These are phyloP conservation scores for Myxocyprinus asiaticus DNA, from an alignment of 2,113 vertebrate genomes.

Conservation along the genomic window DNA sequence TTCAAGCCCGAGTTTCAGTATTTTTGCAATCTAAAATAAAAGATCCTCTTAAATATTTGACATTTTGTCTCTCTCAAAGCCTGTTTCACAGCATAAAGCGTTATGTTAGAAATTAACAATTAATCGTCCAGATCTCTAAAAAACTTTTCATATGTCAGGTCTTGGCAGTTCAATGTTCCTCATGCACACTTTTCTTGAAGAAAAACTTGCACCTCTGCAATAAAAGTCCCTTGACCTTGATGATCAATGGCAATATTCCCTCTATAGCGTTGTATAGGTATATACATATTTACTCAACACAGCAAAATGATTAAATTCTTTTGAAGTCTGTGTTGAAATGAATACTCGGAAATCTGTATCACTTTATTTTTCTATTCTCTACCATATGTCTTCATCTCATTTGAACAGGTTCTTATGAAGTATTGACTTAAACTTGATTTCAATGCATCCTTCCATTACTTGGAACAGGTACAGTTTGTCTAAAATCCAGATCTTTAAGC, in stretches of 20 bases:
- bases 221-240: neutral
- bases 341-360: neutral
- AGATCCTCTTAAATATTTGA: neutral
- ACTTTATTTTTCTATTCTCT: neutral
- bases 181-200: neutral
- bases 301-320: neutral
- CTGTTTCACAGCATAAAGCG: neutral
- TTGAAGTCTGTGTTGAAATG: neutral
- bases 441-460: neutral
- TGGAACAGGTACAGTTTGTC: neutral
- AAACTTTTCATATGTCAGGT: neutral
- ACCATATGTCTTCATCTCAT: neutral
- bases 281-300: no score
- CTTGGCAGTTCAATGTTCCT: neutral
- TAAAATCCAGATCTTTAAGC: neutral
- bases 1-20: neutral
- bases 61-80: neutral
- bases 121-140: neutral
- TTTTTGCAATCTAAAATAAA: neutral
- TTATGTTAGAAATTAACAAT: slow-evolving; percentile 7
- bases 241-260: neutral
- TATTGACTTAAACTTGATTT: neutral
- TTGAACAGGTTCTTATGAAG: neutral
- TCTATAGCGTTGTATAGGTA: no score
- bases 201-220: neutral